Evolutionary conservation across 1,140 invertebrate species (phyloP).

Genomic region (Drosophila equinoxialis): DNA sequence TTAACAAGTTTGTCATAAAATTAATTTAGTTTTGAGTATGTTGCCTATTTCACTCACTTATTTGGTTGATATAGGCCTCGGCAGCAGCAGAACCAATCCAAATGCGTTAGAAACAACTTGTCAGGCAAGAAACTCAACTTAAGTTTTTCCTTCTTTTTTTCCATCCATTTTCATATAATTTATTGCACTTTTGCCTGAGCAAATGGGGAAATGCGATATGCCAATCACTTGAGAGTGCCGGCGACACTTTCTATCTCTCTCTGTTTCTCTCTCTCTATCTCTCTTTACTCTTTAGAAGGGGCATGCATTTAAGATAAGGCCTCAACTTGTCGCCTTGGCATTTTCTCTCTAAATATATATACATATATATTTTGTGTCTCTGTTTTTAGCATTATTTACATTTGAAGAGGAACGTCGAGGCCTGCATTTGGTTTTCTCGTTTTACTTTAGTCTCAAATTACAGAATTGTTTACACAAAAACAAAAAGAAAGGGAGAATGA

Average conservation of each 20-base stretch:
- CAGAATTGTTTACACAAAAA: slow-evolving; percentile 48
- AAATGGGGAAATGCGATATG: slow-evolving; percentile 78
- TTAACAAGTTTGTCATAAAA: slow-evolving; percentile 76
- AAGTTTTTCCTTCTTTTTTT: slow-evolving; percentile 24
- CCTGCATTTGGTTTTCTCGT: slow-evolving; percentile 17
- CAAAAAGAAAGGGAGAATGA: background rate
- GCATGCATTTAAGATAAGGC: slow-evolving; percentile 77
- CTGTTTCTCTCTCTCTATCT: background rate
- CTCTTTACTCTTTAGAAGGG: slow-evolving; percentile 35
- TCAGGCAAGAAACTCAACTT: background rate
- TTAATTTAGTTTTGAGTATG: slow-evolving; percentile 61
- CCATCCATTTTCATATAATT: slow-evolving; percentile 45
- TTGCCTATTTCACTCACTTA: slow-evolving; percentile 32
- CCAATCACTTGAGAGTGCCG: slow-evolving; percentile 70
- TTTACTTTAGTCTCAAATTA: slow-evolving; percentile 37
- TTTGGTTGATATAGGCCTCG: slow-evolving; percentile 13
- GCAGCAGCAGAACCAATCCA: slow-evolving; percentile 12
- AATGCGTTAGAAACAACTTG: slow-evolving; percentile 3
- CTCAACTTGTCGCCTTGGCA: slow-evolving; percentile 63
- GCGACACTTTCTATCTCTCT: slow-evolving; percentile 47
- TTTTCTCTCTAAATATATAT: background rate
- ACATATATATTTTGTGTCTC: slow-evolving; percentile 43
- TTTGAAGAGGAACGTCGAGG: slow-evolving; percentile 55
- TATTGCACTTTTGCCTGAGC: slow-evolving; percentile 74
- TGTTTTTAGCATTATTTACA: slow-evolving; percentile 75